Base-by-base conservation (phyloP, 2,888 invertebrate species). In the Anarsia innoxiella region DNA sequence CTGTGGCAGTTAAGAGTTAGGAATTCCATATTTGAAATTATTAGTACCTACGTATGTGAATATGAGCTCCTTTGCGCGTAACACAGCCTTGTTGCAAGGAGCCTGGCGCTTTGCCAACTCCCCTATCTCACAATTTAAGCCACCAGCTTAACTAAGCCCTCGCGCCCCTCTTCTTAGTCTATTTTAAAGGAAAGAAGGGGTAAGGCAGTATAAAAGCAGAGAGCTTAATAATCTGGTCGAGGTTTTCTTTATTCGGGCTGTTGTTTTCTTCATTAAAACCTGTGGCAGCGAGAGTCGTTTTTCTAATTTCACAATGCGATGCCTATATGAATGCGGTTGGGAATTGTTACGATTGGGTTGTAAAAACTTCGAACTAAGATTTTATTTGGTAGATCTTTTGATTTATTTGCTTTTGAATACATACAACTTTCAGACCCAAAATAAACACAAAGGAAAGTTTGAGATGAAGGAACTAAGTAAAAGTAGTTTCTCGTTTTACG, bases 231-330 rank as follows among this genome's bases (percentile, higher is more conserved):
- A 27, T 41, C 41, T 70, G 67, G 71, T 32, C 48, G 45, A 39
- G 41, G 40, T 49, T 44, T 53, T 54, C 59, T 61, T 59, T 66
- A 64, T 67, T 47, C 61, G 48, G 53, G 45, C 59, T 57, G 61
- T 64, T 68, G 70, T 71, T 63, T 66, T 66, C 57, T 62, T 65
- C 62, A 65, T 70, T 63, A 66, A 53, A 59, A 66, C 55, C 50
- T 4, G 52, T 54, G 54, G 51, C 49, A 47, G 45, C 50, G 53
- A 39, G 47, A 46, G 38, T 51, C 59, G 57, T 55, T 53, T 53
- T 43, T 51, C 41, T 41, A 40, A 40, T 44, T 30, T 31, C 36
- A 31, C 26, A 37, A 34, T 33, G 38, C 33, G 32, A 33, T 33
- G n/a, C n/a, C n/a, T n/a, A n/a, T n/a, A n/a, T n/a, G n/a, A n/a